phyloP scores from a whole-genome alignment of 2,797 vertebrate genomes.

The Sciurus carolinensis region DNA sequence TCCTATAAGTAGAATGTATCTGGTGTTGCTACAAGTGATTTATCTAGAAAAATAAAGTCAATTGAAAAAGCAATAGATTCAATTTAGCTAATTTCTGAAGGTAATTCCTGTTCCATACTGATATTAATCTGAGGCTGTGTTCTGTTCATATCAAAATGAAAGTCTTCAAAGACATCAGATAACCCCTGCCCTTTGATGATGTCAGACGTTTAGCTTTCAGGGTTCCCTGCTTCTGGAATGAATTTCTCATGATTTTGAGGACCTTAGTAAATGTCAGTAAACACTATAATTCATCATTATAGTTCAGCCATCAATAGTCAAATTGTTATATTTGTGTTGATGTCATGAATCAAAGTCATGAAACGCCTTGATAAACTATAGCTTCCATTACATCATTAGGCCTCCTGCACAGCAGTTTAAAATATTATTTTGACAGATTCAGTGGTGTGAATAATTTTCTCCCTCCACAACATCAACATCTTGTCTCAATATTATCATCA shows the following conservation, averaged over 20 bases:
- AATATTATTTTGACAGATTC: not conserved
- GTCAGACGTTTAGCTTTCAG: not conserved
- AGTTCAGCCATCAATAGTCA: not conserved
- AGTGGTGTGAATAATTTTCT: not conserved
- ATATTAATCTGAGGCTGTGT: not conserved
- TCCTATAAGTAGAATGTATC: not conserved
- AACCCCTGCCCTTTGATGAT: not conserved
- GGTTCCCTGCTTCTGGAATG: not conserved
- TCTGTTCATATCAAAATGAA: not conserved
- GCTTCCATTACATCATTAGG: not conserved
- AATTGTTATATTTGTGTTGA: not conserved
- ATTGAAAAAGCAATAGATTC: constrained; percentile 53
- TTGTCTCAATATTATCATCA: not conserved
- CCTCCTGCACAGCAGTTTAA: not conserved
- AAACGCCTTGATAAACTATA: not conserved
- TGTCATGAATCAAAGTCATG: not conserved
- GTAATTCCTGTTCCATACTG: not conserved
- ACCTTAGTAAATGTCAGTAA: not conserved
- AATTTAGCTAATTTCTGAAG: constrained; percentile 43
- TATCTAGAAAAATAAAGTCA: not conserved
- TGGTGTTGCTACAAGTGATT: not conserved
- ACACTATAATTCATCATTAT: not conserved
- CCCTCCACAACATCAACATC: not conserved
- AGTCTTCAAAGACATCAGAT: not conserved
- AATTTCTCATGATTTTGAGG: not conserved